Conservation (phyloP, 2,113 vertebrate species). For the Caretta caretta region DNA sequence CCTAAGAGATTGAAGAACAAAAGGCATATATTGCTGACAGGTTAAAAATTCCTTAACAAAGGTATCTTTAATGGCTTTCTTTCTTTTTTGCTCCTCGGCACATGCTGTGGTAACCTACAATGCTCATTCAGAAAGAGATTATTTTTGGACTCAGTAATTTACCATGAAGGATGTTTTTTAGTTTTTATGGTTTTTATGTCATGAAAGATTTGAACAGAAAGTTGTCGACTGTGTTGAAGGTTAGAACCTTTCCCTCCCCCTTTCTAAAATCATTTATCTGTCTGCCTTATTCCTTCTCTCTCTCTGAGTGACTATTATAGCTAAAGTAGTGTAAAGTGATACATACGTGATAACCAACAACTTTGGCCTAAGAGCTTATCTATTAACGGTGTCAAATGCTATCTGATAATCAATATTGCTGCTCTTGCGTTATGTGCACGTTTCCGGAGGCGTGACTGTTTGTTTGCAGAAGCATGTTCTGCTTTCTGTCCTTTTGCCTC, state of each 20-base stretch:
- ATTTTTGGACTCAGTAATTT: constrained; percentile 30
- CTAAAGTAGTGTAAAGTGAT: constrained; percentile 64
- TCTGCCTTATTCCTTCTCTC: constrained; percentile 30
- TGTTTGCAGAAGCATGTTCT: constrained; percentile 29
- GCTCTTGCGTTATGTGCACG: constrained; percentile 32
- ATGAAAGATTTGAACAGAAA: constrained; percentile 24
- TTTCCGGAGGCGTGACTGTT: constrained; percentile 63
- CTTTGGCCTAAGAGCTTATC: constrained; percentile 75
- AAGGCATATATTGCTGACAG: constrained; percentile 61
- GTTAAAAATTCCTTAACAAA: constrained; percentile 72
- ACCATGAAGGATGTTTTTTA: not conserved
- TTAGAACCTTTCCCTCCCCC: constrained; percentile 36
- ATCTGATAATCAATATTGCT: constrained; percentile 78
- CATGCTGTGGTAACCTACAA: not conserved
- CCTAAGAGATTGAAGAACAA: constrained; percentile 66
- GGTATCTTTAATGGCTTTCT: constrained; percentile 56
- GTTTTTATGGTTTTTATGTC: constrained; percentile 7
- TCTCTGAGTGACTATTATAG: constrained; percentile 68
- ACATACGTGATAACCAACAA: constrained; percentile 70
- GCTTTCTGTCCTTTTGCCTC: constrained; percentile 61
- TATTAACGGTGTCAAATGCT: constrained; percentile 74
- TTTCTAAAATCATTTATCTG: constrained; percentile 12
- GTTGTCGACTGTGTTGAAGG: not conserved
- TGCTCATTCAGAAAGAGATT: constrained; percentile 21
- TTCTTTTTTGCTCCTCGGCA: constrained; percentile 27